phyloP scores from a whole-genome alignment of 2,888 invertebrate species.

The Microctonus hyperodae region DNA sequence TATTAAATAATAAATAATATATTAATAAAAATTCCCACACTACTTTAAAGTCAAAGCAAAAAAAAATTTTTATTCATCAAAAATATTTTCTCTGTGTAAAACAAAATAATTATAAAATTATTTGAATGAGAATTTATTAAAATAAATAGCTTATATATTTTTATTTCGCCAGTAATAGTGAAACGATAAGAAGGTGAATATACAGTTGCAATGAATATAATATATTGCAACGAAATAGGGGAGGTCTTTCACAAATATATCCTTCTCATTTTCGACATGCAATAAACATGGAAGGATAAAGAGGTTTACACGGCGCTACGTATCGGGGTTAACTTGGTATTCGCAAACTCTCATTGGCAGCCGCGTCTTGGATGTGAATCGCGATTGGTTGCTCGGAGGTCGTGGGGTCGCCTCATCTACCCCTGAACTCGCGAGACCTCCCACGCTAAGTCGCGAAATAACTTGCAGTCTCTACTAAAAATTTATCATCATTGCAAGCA shows the following conservation, averaged over 20 bases:
- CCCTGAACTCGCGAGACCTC: constrained; percentile 32
- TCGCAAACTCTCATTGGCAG: constrained; percentile 51
- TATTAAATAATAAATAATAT: too few species aligned
- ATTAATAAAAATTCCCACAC: too few species aligned
- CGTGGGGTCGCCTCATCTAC: constrained; percentile 51
- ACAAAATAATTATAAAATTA: too few species aligned
- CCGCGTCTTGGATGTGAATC: constrained; percentile 47
- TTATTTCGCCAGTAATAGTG: too few species aligned
- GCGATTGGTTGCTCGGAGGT: constrained; percentile 57
- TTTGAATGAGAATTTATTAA: too few species aligned
- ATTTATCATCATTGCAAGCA: not conserved
- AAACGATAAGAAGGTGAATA: too few species aligned
- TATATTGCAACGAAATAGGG: not conserved
- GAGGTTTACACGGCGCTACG: not conserved
- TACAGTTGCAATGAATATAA: not conserved
- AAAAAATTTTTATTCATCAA: too few species aligned
- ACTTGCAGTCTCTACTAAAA: constrained; percentile 3
- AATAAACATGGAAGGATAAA: not conserved
- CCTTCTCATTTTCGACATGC: not conserved
- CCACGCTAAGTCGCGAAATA: constrained; percentile 23
- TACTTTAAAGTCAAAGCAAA: too few species aligned
- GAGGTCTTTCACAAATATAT: not conserved
- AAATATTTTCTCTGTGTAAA: too few species aligned
- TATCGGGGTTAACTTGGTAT: constrained; percentile 2
- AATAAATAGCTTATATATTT: too few species aligned